Evolutionary conservation across 2,888 invertebrate species (phyloP).

Genomic region (Brachyptera risi): DNA sequence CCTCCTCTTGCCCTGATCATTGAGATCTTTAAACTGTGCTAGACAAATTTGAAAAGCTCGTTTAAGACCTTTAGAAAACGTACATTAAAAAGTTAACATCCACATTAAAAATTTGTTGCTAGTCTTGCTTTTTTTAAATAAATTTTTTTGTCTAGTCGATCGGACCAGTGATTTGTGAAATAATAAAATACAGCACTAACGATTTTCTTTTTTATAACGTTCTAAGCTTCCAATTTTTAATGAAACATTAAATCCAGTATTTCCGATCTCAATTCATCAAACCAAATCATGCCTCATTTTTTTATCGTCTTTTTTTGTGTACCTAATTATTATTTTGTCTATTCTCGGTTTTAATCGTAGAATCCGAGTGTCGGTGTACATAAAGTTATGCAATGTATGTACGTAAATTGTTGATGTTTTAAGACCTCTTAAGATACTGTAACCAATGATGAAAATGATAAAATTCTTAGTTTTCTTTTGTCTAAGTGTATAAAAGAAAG

Average conservation of each 20-base stretch:
- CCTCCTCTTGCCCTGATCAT: background rate
- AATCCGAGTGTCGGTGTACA: too few species aligned
- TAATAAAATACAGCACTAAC: background rate
- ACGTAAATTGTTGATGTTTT: slow-evolving; percentile 21
- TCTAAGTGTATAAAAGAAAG: slow-evolving; percentile 1
- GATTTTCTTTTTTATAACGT: background rate
- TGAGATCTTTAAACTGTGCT: slow-evolving; percentile 4
- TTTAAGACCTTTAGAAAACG: background rate
- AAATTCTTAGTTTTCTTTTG: background rate
- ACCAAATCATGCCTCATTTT: slow-evolving; percentile 23
- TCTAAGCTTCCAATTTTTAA: slow-evolving; percentile 8
- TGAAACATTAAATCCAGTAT: slow-evolving; percentile 26
- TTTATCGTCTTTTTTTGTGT: slow-evolving; percentile 21
- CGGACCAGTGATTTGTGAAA: slow-evolving; percentile 27
- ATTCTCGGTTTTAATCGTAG: too few species aligned
- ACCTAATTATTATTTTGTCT: background rate
- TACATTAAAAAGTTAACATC: background rate
- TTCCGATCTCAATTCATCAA: slow-evolving; percentile 27
- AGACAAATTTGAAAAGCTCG: slow-evolving; percentile 12
- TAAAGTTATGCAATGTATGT: too few species aligned
- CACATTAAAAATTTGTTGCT: slow-evolving; percentile 24
- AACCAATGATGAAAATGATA: slow-evolving; percentile 16
- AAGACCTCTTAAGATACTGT: slow-evolving; percentile 22
- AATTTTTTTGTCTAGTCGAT: slow-evolving; percentile 31
- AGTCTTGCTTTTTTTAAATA: slow-evolving; percentile 29